These are phyloP conservation scores for Cottoperca gobio DNA, from an alignment of 2,797 vertebrate genomes.

Conservation along the genomic window DNA sequence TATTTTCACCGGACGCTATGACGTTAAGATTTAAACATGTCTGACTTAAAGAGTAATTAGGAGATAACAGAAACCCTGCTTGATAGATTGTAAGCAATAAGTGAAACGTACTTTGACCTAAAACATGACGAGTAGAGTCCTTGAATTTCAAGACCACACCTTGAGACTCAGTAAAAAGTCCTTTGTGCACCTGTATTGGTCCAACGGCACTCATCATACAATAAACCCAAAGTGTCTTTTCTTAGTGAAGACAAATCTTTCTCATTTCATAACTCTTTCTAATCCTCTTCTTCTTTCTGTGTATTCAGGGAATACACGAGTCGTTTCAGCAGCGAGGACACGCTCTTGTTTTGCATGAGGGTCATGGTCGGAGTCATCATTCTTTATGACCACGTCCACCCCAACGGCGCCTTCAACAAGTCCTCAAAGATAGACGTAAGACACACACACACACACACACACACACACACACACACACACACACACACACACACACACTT, in stretches of 20 bases:
- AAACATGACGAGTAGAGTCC: background rate
- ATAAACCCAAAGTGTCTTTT: background rate
- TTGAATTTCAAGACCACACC: background rate
- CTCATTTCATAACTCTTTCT: background rate
- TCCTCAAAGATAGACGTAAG: slow-evolving; percentile 99
- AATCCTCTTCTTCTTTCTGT: background rate
- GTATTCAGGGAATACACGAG: slow-evolving; percentile 92
- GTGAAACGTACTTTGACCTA: background rate
- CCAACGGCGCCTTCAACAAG: slow-evolving; percentile 98
- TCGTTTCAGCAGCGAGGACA: slow-evolving; percentile 97
- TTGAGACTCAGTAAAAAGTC: too few species aligned
- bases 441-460: background rate
- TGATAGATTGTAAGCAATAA: background rate
- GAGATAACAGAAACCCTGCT: too few species aligned
- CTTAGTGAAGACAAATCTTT: background rate
- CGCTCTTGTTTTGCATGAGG: slow-evolving; percentile 97
- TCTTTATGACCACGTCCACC: slow-evolving; percentile 98
- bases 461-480: background rate
- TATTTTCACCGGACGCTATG: too few species aligned
- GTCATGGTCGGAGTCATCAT: slow-evolving; percentile 99
- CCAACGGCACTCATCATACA: background rate
- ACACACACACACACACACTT: too few species aligned
- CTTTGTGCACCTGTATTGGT: background rate
- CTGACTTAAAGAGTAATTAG: too few species aligned
- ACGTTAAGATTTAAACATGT: too few species aligned